Base-by-base conservation (phyloP, 2,888 invertebrate species). In the Heteropelma amictum region DNA sequence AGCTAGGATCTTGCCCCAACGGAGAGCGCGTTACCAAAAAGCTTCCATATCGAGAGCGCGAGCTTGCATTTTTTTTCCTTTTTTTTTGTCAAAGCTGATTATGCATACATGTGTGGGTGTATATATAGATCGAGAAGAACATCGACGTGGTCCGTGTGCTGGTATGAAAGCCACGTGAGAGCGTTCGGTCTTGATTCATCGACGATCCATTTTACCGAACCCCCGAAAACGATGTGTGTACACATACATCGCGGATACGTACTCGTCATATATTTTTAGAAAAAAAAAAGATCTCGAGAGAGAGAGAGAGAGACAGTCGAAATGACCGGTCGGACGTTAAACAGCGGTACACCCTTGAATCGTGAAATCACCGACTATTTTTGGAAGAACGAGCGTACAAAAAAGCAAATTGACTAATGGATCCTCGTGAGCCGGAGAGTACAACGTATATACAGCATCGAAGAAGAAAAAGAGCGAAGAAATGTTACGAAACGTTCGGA, bases 361-460 rank as follows among this genome's bases (percentile, higher is more conserved):
- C 70, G 70, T 75, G 75, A 71, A 75, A 75, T 75, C 72, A 77
- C 64, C 72, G 73, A 76, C 76, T 81, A 82, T 82, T 82, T 83
- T 80, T 77, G 77, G 70, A 68, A 60, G 58, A 21, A 53, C 68
- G 45, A 23, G 61, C 49, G 47, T n/a, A n/a, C n/a, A 49, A 77
- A 68, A 38, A 38, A 56, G 63, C 51, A 42, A 70, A 23, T 56
- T 38, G 69, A 63, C 74, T 83, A 83, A 83, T 81, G 78, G 79
- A 75, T 65, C 70, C 54, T 70, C 51, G 51, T 26, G 23, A 51
- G 35, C 58, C 54, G 17, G 23, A 21, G 21, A 38, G 35, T 28
- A 38, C 28, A 42, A 28, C 28, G 35, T 30, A 17, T n/a, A 17
- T 10, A 42, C 42, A 28, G 40, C 14, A 63, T 53, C 40, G 38